Base-by-base conservation (phyloP, 2,888 invertebrate genomes). In the Amorpha juglandis region DNA sequence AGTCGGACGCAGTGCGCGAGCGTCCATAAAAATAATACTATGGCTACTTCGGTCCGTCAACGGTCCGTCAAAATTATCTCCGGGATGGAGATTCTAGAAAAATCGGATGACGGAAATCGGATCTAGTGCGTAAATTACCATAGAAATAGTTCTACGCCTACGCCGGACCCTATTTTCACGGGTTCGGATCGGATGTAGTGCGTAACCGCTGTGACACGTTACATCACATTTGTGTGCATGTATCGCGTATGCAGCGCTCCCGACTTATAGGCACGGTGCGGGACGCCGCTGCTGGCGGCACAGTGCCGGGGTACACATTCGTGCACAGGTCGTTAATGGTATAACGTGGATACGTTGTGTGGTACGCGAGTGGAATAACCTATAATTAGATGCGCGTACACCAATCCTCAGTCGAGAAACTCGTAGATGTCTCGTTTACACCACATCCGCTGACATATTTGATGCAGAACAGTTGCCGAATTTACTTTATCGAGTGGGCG, bases 341-440 rank as follows among this genome's bases (percentile, higher is more conserved):
- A 84, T 82, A 84, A 82, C 86, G 88, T 88, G 86, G 87, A 90
- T 89, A 89, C 87, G 88, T 87, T 88, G 87, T 88, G 83, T 83
- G 84, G 86, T 88, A 85, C 87, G 85, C 88, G 87, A 85, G 91
- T 88, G 92, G 90, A 91, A 92, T 90, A 91, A 91, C 91, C 91
- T 92, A 92, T 91, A 91, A 91, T 91, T 91, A 92, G 91, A 92
- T 90, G 88, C 91, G 89, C 83, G 87, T 88, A 88, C 85, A 88
- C 89, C 85, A 87, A 87, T 87, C 84, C 86, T 82, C 82, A 80
- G 79, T 74, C 82, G 83, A 80, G 83, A 80, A 86, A 86, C 84
- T 86, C 77, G 84, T 84, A 82, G 84, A 85, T 87, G 84, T 88
- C 85, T 86, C 87, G 85, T 82, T 86, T 84, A 83, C 83, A 81